Base-by-base conservation (phyloP, 1,140 invertebrate species). In the Ostrea edulis region DNA sequence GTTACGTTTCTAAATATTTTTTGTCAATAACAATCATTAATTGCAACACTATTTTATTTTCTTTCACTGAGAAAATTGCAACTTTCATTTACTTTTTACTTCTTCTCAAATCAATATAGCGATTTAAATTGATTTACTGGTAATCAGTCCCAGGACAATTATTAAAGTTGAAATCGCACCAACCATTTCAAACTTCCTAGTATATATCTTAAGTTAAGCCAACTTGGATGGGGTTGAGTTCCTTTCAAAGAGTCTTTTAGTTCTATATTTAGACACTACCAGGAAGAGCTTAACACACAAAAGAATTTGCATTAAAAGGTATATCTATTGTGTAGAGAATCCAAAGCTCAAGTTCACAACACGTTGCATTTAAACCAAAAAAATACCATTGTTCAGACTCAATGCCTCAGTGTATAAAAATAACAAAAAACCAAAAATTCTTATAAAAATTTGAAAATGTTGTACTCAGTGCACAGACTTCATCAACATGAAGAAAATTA, bases 161-260 rank as follows among this genome's bases (percentile, higher is more conserved):
- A 25, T 11, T 11, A 29, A 11, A 25, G 29, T 77, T 9, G 14
- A 11, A 77, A 77, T 14, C 35, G 68, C 22, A 77, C 68, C 68
- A 77, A 77, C 68, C 68, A 77, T 25, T 77, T 77, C 35, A 77
- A 77, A 77, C 68, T 77, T 77, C 68, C 68, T 77, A 77, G 68
- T 77, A 77, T 77, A 77, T n/a, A 71, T 14, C 29, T n/a, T 29
- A 25, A 29, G 25, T 9, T 25, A 77, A 62, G n/a, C n/a, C n/a
- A 25, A 12, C 68, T 77, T 12, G 2, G 29, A 29, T 8, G 22
- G 25, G 68, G 9, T 25, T 77, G 22, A 35, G 25, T 77, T 77
- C 35, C 25, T 77, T 77, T 77, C 68, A 77, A 77, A 77, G 68
- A 77, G 22, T n/a, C n/a, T n/a, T n/a, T n/a, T n/a, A n/a, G n/a